A percentile compares a stretch with the other conserved stretches of the same genome.
Evolutionary conservation across 2,888 invertebrate species (phyloP).

Genomic region (Orthonevra nobilis): DNA sequence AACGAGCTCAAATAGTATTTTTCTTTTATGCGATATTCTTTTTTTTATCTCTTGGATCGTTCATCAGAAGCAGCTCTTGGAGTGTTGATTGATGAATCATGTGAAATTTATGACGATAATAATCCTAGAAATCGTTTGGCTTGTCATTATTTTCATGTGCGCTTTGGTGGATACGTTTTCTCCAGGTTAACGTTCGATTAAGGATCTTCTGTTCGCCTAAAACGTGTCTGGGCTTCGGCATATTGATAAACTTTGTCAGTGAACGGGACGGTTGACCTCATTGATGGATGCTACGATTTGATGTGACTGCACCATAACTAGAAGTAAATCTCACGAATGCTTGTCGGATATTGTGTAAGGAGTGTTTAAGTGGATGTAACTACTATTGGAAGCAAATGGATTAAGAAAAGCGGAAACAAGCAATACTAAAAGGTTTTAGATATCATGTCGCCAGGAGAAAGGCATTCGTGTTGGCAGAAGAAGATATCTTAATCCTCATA

Average conservation of each 20-base stretch:
- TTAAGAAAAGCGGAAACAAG: no score
- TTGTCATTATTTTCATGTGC: neutral
- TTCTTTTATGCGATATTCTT: neutral
- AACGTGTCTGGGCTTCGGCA: neutral
- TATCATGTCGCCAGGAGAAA: no score
- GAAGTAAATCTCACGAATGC: no score
- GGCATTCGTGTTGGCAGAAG: no score
- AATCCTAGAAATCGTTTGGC: conserved; percentile 19
- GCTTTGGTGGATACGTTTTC: neutral
- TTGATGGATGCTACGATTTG: no score
- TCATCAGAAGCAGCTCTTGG: conserved; percentile 15
- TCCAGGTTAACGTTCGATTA: conserved; percentile 5
- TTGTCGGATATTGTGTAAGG: no score
- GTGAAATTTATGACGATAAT: conserved; percentile 41
- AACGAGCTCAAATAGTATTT: neutral
- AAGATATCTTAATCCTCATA: no score
- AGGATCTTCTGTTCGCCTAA: neutral
- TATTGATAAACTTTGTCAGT: neutral
- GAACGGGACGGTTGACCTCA: no score
- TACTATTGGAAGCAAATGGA: no score
- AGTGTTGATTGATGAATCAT: conserved; percentile 45
- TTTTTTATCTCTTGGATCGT: neutral
- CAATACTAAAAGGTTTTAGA: no score
- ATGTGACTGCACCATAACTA: no score
- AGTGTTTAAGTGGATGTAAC: no score